Percentiles rank a stretch among this genome's conserved stretches.
Conservation (phyloP, 1,140 invertebrate species). For the Papilio aristodemus region DNA sequence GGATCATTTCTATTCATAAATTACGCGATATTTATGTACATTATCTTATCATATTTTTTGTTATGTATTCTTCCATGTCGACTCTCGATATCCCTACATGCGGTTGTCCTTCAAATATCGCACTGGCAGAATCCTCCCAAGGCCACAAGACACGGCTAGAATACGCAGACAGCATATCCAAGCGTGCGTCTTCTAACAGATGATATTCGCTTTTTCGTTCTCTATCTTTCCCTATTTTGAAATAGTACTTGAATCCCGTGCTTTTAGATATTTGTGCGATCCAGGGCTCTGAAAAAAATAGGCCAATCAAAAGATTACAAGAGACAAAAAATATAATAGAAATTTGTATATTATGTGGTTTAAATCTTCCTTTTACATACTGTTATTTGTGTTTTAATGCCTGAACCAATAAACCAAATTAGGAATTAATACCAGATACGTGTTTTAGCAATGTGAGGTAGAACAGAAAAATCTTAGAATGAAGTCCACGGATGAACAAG, state of each 20-base stretch:
- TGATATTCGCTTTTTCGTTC: constrained; percentile 54
- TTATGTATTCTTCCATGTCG: constrained; percentile 59
- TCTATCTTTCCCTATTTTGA: constrained; percentile 48
- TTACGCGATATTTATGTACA: constrained; percentile 11
- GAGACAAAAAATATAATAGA: too few relatives aligned
- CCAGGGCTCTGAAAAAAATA: constrained; percentile 69
- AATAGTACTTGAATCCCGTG: constrained; percentile 62
- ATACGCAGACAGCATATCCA: constrained; percentile 59
- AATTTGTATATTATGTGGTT: too few relatives aligned
- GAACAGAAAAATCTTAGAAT: too few relatives aligned
- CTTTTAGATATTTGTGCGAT: constrained; percentile 64
- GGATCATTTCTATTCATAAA: constrained; percentile 7
- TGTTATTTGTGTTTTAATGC: too few relatives aligned
- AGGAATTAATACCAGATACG: too few relatives aligned
- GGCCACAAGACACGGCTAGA: constrained; percentile 56
- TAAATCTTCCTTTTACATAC: too few relatives aligned
- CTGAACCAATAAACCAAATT: too few relatives aligned
- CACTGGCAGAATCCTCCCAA: constrained; percentile 56
- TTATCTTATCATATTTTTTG: constrained; percentile 42
- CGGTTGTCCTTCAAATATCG: constrained; percentile 56
- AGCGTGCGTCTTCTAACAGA: constrained; percentile 51
- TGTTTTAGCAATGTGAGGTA: too few relatives aligned
- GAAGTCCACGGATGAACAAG: too few relatives aligned
- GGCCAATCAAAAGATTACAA: too few relatives aligned
- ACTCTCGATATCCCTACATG: constrained; percentile 45